Evolutionary conservation across 2,797 vertebrate species (phyloP), one percentile per base, ranked within the genome.

Genomic region (Crocidura indochinensis): DNA sequence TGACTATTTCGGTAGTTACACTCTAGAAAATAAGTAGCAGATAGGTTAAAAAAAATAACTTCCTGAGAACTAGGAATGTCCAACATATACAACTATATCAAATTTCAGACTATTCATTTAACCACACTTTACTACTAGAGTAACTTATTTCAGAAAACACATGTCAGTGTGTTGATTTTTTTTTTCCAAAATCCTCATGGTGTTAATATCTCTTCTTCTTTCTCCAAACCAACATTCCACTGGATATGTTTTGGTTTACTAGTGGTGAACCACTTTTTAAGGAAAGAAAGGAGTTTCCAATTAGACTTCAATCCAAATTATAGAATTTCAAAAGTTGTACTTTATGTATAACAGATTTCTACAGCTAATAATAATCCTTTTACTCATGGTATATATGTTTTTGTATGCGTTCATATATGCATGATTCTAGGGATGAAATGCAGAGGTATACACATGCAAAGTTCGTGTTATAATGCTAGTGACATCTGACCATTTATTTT

Each of bases 41-140:
- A 67, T 84, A 27, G 64, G 51, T 31, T 53, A 84, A 87, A 31
- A 79, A 49, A 79, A 49, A 74, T 2, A 46, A 31, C 38, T 44
- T 80, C 46, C 27, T 84, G 47, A 88, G 49, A 73, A 83, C 8
- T 85, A 26, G 51, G 88, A 27, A 12, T 68, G 29, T 68, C 67
- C 67, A 68, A 19, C 17, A 17, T 31, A 12, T 4, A 19, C 12
- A 68, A 68, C 15, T n/a, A 29, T 3, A 22, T 75, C 26, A 26
- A 49, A 76, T 38, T 0, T 47, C 38, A 87, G 84, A n/a, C 3
- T 78, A 79, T 22, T 29, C 12, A 60, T 75, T n/a, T 79, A 72
- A 29, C 38, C 26, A 64, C 24, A 20, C 10, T 79, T 87, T 24
- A 51, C 46, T 77, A 29, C 0, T 49, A 20, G 53, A 67, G 68